phyloP scores from a whole-genome alignment of 1,140 invertebrate genomes.

The Scaptodrosophila lebanonensis region DNA sequence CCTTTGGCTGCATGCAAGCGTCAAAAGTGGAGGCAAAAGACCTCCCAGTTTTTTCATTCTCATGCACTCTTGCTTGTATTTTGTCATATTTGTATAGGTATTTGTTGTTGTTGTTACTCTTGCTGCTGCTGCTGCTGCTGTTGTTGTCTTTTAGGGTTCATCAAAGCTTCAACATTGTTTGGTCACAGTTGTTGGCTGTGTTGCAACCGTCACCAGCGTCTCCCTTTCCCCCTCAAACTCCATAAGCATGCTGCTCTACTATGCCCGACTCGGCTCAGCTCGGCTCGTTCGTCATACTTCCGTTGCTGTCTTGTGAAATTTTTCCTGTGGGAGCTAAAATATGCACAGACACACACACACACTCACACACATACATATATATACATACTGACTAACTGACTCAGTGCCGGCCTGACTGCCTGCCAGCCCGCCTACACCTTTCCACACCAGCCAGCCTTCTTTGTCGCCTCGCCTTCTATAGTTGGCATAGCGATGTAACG shows the following conservation, averaged over 20 bases:
- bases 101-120: slow-evolving; percentile 14
- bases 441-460: slow-evolving; percentile 11
- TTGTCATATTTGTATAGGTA: slow-evolving; percentile 48
- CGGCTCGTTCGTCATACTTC: slow-evolving; percentile 57
- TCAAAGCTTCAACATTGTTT: slow-evolving; percentile 75
- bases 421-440: background rate
- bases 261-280: background rate
- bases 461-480: slow-evolving; percentile 43
- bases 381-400: slow-evolving; percentile 25
- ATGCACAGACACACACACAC: slow-evolving; percentile 38
- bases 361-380: too few relatives aligned
- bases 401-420: slow-evolving; percentile 9
- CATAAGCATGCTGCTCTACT: background rate
- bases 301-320: slow-evolving; percentile 72
- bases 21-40: slow-evolving; percentile 35
- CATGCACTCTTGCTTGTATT: slow-evolving; percentile 30
- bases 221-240: background rate
- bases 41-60: slow-evolving; percentile 22
- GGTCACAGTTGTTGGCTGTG: slow-evolving; percentile 67
- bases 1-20: slow-evolving; percentile 30
- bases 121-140: slow-evolving; percentile 29
- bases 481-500: slow-evolving; percentile 39
- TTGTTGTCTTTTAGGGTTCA: slow-evolving; percentile 68
- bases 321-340: slow-evolving; percentile 73
- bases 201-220: background rate